These are phyloP conservation scores for Lordiphosa mommai DNA, from an alignment of 1,140 invertebrate species.

Conservation along the genomic window DNA sequence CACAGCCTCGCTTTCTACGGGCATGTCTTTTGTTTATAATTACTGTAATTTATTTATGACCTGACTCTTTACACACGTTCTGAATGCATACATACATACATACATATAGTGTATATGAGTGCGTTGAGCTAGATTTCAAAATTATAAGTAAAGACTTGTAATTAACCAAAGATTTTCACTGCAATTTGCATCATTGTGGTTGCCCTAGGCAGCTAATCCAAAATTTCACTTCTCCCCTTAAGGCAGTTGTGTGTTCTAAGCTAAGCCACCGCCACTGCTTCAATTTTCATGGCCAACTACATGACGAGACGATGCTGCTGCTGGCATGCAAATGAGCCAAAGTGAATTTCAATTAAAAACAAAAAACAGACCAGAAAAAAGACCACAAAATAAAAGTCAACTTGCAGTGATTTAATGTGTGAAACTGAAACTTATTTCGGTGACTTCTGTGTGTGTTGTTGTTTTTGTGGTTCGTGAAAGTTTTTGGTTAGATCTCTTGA, in stretches of 20 bases:
- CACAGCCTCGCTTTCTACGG: constrained; percentile 66
- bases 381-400: constrained; percentile 45
- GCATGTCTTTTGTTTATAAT: constrained; percentile 46
- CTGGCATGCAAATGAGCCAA: constrained; percentile 51
- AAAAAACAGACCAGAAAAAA: constrained; percentile 1
- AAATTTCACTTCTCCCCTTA: not conserved
- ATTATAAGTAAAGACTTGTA: constrained; percentile 32
- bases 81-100: constrained; percentile 15
- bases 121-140: constrained; percentile 34
- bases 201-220: constrained; percentile 1
- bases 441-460: constrained; percentile 22
- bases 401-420: constrained; percentile 69
- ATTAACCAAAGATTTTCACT: constrained; percentile 31
- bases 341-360: constrained; percentile 62
- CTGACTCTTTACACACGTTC: constrained; percentile 48
- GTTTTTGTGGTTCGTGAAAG: constrained; percentile 48
- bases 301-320: not conserved
- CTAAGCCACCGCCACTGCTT: not conserved
- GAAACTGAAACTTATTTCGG: constrained; percentile 55
- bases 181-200: constrained; percentile 8
- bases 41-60: constrained; percentile 67
- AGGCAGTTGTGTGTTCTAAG: constrained; percentile 22
- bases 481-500: constrained; percentile 36
- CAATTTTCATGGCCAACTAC: constrained; percentile 50
- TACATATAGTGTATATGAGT: constrained; percentile 14